A percentile compares a stretch with the other conserved stretches of the same genome.
phyloP scores from a whole-genome alignment of 2,113 vertebrate genomes.

The Passer domesticus region DNA sequence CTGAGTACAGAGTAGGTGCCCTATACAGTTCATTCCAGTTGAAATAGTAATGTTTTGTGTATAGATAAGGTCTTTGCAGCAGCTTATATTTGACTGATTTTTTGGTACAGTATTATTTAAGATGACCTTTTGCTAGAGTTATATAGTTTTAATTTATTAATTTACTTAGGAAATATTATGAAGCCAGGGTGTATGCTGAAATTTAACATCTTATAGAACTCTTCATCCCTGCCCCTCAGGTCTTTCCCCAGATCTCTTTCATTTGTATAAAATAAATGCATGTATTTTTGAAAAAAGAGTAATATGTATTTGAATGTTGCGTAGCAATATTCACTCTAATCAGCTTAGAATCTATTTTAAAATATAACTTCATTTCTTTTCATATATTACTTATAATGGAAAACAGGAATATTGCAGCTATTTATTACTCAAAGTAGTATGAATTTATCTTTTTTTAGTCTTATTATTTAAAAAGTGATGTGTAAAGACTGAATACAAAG shows the following conservation, averaged over 20 bases:
- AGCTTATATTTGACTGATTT: neutral
- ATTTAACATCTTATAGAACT: neutral
- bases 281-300: neutral
- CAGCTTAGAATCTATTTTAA: neutral
- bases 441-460: neutral
- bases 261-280: neutral
- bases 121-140: neutral
- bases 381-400: neutral
- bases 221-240: fast-evolving
- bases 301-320: neutral
- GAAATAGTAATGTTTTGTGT: neutral
- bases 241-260: neutral
- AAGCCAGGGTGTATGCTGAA: neutral
- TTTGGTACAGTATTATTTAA: neutral
- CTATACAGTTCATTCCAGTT: neutral
- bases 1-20: neutral
- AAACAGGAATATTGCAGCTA: neutral
- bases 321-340: neutral
- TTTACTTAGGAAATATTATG: neutral
- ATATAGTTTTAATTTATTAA: neutral
- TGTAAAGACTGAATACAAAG: neutral
- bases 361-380: neutral
- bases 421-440: neutral
- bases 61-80: neutral
- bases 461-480: neutral